Conservation (phyloP, 2,113 vertebrate species). For the Erpornis zantholeuca region DNA sequence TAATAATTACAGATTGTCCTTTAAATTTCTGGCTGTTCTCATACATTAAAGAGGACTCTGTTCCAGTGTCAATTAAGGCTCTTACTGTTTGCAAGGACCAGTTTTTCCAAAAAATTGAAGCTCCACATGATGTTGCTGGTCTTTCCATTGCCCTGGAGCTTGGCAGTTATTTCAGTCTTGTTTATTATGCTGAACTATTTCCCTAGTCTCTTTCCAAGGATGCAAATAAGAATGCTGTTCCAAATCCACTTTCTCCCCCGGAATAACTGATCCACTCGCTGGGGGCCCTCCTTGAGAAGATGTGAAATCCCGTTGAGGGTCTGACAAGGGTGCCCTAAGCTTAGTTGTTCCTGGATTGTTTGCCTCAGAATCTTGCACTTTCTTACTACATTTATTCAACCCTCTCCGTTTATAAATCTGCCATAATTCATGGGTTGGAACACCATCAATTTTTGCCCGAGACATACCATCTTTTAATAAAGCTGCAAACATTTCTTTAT, state of each 20-base stretch:
- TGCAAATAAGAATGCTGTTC: background rate
- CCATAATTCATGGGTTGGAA: background rate
- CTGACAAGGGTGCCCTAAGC: too few species aligned
- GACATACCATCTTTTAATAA: background rate
- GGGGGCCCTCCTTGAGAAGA: background rate
- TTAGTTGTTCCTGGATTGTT: background rate
- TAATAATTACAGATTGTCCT: background rate
- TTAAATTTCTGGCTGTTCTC: background rate
- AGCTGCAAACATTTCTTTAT: background rate
- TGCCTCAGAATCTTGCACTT: background rate
- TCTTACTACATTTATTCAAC: background rate
- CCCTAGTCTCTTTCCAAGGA: background rate
- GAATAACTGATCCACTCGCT: background rate
- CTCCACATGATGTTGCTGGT: background rate
- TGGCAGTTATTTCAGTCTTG: background rate
- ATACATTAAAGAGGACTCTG: background rate
- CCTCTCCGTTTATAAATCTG: background rate
- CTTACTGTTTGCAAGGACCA: background rate
- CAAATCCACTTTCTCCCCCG: background rate
- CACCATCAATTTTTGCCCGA: background rate
- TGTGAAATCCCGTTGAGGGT: background rate
- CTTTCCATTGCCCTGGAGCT: background rate
- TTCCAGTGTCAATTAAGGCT: background rate
- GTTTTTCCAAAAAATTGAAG: background rate
- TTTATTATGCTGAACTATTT: background rate